Percentiles rank a stretch among this genome's conserved stretches.
These are phyloP conservation scores for Charadrius vociferus DNA, from an alignment of 2,113 vertebrate species.

Conservation along the genomic window DNA sequence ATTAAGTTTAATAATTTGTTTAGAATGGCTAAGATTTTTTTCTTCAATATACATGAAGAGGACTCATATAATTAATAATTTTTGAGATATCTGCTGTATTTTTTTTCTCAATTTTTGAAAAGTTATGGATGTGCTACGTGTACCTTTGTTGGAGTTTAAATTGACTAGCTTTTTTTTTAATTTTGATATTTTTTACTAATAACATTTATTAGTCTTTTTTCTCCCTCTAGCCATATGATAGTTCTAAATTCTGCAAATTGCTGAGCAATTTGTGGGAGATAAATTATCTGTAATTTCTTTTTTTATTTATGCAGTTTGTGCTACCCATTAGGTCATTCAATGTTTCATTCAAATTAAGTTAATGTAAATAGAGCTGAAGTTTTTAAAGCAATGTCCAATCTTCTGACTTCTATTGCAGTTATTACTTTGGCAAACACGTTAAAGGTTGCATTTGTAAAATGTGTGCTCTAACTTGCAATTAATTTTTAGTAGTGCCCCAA, in stretches of 20 bases:
- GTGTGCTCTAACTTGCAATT: neutral
- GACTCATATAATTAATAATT: neutral
- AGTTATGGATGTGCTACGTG: neutral
- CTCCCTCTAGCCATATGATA: neutral
- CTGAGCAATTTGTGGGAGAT: neutral
- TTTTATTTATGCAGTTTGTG: neutral
- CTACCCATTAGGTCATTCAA: neutral
- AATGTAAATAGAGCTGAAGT: neutral
- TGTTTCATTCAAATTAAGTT: conserved; percentile 1
- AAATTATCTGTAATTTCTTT: neutral
- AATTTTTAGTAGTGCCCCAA: neutral
- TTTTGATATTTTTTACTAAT: neutral
- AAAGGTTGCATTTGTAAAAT: neutral
- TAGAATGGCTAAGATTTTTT: neutral
- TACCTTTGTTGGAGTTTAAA: neutral
- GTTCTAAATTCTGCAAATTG: neutral
- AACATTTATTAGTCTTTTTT: neutral
- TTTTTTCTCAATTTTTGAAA: neutral
- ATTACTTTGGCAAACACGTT: conserved; percentile 39
- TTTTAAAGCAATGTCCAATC: neutral
- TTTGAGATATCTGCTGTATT: neutral
- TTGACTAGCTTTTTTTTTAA: neutral
- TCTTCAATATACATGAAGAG: neutral
- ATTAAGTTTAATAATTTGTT: neutral
- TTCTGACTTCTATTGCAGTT: conserved; percentile 34